A percentile compares a stretch with the other conserved stretches of the same genome.
phyloP scores from a whole-genome alignment of 2,797 vertebrate species.

The Cheirogaleus major region DNA sequence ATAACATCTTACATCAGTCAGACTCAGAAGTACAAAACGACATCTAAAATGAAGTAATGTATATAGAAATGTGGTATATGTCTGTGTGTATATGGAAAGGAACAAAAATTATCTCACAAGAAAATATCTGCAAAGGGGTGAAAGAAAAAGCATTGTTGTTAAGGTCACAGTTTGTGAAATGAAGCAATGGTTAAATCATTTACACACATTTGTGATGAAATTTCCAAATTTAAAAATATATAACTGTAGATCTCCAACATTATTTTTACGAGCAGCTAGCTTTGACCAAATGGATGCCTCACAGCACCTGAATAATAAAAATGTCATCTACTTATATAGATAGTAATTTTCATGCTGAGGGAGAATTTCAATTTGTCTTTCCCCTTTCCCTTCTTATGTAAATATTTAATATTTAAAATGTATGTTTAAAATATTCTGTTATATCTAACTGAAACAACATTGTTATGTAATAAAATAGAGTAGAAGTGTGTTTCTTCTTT shows the following conservation, averaged over 20 bases:
- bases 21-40: constrained; percentile 83
- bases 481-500: not conserved
- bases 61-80: constrained; percentile 43
- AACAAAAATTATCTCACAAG: not conserved
- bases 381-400: not conserved
- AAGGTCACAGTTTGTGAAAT: constrained; percentile 70
- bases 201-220: constrained; percentile 23
- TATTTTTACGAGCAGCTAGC: not conserved
- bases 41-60: constrained; percentile 79
- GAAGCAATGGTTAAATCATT: constrained; percentile 62
- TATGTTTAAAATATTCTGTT: not conserved
- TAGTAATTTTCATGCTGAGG: not conserved
- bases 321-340: not conserved
- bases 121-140: constrained; percentile 15
- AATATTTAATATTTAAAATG: constrained; percentile 36
- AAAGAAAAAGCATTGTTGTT: constrained; percentile 58
- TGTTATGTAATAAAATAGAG: not conserved
- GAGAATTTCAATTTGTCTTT: not conserved
- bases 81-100: not conserved
- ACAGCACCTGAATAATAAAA: constrained; percentile 16
- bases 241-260: not conserved
- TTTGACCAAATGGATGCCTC: constrained; percentile 34
- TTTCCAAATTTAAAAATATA: constrained; percentile 57
- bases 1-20: constrained; percentile 90
- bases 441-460: not conserved